A percentile compares a stretch with the other conserved stretches of the same genome.
Evolutionary conservation across 64 coral and sea anemone species (phyloP).

Genomic region (Stichodactyla helianthus): DNA sequence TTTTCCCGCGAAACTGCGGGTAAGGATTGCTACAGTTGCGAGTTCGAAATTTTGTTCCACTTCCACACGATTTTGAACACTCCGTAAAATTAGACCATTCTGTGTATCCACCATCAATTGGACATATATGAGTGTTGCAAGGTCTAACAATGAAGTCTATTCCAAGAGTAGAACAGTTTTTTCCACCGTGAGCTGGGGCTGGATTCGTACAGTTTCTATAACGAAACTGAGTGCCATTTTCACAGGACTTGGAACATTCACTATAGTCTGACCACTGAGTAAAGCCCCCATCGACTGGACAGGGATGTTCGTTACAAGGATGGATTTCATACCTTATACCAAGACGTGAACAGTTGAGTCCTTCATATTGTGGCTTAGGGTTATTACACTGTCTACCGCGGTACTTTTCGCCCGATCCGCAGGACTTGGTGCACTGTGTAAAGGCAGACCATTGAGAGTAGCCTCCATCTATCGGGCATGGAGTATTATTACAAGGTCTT

Average conservation of each 20-base stretch:
- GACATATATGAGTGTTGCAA: conserved; percentile 57
- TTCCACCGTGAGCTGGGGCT: conserved; percentile 26
- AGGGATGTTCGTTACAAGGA: conserved; percentile 39
- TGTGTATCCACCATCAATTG: conserved; percentile 67
- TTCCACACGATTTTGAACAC: conserved; percentile 60
- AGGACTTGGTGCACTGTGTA: conserved; percentile 3
- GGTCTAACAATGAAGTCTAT: neutral
- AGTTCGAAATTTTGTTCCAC: conserved; percentile 45
- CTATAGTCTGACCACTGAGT: conserved; percentile 60
- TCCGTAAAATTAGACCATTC: conserved; percentile 40
- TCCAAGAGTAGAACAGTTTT: conserved; percentile 35
- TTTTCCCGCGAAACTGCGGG: conserved; percentile 49
- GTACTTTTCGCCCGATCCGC: neutral
- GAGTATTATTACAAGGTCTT: conserved; percentile 8
- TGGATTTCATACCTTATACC: neutral
- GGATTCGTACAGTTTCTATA: conserved; percentile 53
- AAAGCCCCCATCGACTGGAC: conserved; percentile 56
- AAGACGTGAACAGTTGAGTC: conserved; percentile 17
- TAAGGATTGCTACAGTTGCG: conserved; percentile 64
- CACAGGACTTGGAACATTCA: conserved; percentile 62
- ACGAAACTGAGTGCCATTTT: conserved; percentile 37
- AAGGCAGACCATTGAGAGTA: conserved; percentile 9
- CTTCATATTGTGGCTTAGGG: conserved; percentile 11
- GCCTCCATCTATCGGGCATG: conserved; percentile 30
- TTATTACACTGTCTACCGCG: conserved; percentile 21